phyloP scores from a whole-genome alignment of 2,113 vertebrate genomes.

The Mastomys coucha region DNA sequence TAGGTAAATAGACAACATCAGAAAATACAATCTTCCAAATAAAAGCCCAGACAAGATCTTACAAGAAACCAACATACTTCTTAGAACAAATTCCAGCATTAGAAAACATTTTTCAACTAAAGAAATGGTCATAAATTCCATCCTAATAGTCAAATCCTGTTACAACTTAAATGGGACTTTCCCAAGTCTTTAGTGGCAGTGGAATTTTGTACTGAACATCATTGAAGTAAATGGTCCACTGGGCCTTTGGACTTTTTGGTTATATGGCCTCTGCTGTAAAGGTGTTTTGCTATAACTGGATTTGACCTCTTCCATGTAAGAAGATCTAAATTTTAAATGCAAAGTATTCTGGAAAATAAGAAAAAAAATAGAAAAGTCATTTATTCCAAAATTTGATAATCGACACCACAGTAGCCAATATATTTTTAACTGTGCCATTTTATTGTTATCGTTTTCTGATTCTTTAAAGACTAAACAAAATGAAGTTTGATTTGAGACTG shows the following conservation, averaged over 20 bases:
- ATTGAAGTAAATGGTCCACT: conserved; percentile 83
- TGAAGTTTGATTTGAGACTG: conserved; percentile 31
- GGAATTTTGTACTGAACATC: conserved; percentile 83
- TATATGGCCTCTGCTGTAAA: conserved; percentile 83
- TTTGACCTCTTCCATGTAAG: conserved; percentile 84
- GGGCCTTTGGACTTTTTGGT: conserved; percentile 83
- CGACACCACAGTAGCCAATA: conserved; percentile 81
- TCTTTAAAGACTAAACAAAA: conserved; percentile 62
- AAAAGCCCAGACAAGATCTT: conserved; percentile 53
- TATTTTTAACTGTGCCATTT: conserved; percentile 80
- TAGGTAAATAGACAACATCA: conserved; percentile 73
- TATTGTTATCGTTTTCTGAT: conserved; percentile 52
- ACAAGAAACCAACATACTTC: conserved; percentile 62
- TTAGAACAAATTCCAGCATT: conserved; percentile 62
- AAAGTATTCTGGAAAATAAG: conserved; percentile 83
- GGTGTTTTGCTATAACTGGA: conserved; percentile 84
- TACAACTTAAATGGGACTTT: conserved; percentile 81
- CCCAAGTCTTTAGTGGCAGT: conserved; percentile 82
- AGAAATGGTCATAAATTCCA: conserved; percentile 68
- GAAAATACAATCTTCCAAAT: conserved; percentile 57
- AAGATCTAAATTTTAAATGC: conserved; percentile 84
- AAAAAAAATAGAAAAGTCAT: conserved; percentile 84
- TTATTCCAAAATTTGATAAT: conserved; percentile 83
- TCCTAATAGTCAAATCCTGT: conserved; percentile 82
- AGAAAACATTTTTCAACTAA: conserved; percentile 67